A percentile compares a stretch with the other conserved stretches of the same genome.
Evolutionary conservation across 2,888 invertebrate genomes (phyloP).

Genomic region (Sthenelais limicola): DNA sequence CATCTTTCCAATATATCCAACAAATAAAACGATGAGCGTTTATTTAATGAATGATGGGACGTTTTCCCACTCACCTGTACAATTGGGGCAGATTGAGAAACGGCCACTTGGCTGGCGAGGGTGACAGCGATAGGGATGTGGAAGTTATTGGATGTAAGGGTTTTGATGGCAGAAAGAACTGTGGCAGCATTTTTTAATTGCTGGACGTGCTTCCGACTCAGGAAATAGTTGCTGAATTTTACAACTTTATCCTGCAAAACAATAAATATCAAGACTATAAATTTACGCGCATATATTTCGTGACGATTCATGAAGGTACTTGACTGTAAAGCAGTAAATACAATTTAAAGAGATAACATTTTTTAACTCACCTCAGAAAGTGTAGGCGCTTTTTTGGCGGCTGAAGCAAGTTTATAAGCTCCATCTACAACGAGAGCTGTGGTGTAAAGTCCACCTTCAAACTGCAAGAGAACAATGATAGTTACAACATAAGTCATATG

Average conservation of each 20-base stretch:
- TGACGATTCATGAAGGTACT: too few species aligned
- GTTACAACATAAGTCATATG: not conserved
- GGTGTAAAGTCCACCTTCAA: slow-evolving; percentile 78
- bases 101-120: slow-evolving; percentile 83
- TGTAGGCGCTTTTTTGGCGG: slow-evolving; percentile 80
- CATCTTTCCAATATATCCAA: too few species aligned
- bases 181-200: slow-evolving; percentile 86
- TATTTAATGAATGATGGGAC: too few species aligned
- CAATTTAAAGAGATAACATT: not conserved
- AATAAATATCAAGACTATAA: not conserved
- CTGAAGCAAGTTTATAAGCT: slow-evolving; percentile 78
- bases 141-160: slow-evolving; percentile 80
- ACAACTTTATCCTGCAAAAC: slow-evolving; percentile 80
- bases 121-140: slow-evolving; percentile 89
- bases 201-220: slow-evolving; percentile 91
- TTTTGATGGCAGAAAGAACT: slow-evolving; percentile 84
- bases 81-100: slow-evolving; percentile 82
- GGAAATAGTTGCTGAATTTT: slow-evolving; percentile 91
- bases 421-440: slow-evolving; percentile 78
- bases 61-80: slow-evolving; percentile 73
- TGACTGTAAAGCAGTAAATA: not conserved
- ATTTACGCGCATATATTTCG: too few species aligned
- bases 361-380: slow-evolving; percentile 75
- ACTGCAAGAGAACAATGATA: slow-evolving; percentile 80
- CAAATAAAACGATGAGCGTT: too few species aligned